phyloP scores from a whole-genome alignment of 2,888 invertebrate genomes.

The Trissolcus brochymenae region DNA sequence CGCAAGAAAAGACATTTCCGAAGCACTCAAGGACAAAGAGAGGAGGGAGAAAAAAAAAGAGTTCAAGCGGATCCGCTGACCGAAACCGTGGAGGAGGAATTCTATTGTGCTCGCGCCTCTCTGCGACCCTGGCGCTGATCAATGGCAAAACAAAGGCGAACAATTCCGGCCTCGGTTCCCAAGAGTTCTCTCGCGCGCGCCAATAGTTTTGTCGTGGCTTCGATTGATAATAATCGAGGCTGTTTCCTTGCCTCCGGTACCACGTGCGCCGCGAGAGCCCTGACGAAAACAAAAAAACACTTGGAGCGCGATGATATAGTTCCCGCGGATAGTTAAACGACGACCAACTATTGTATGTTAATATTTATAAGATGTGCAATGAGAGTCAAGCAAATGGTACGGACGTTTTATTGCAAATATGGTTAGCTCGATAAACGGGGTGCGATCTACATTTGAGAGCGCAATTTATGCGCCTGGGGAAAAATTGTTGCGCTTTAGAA shows the following conservation, averaged over 20 bases:
- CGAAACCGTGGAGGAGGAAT: conserved; percentile 47
- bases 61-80: conserved; percentile 37
- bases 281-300: conserved; percentile 18
- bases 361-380: conserved; percentile 35
- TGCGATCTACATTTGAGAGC: conserved; percentile 49
- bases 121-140: conserved; percentile 35
- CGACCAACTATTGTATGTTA: conserved; percentile 56
- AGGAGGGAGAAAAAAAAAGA: conserved; percentile 12
- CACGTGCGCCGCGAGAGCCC: conserved; percentile 36
- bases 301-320: conserved; percentile 47
- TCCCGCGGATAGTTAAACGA: conserved; percentile 46
- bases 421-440: conserved; percentile 45
- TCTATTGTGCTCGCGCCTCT: conserved; percentile 44
- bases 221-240: conserved; percentile 56
- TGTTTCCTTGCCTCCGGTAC: conserved; percentile 32
- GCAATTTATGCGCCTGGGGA: conserved; percentile 24
- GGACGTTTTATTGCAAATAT: conserved; percentile 49
- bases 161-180: conserved; percentile 26
- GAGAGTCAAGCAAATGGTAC: conserved; percentile 42
- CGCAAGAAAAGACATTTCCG: conserved; percentile 37
- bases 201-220: conserved; percentile 50
- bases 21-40: conserved; percentile 10
- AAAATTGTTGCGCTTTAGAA: conserved; percentile 36
- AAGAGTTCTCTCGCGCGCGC: conserved; percentile 17
- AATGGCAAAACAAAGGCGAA: conserved; percentile 53